These are phyloP conservation scores for Lucilia sericata DNA, from an alignment of 1,140 invertebrate species.

Conservation along the genomic window DNA sequence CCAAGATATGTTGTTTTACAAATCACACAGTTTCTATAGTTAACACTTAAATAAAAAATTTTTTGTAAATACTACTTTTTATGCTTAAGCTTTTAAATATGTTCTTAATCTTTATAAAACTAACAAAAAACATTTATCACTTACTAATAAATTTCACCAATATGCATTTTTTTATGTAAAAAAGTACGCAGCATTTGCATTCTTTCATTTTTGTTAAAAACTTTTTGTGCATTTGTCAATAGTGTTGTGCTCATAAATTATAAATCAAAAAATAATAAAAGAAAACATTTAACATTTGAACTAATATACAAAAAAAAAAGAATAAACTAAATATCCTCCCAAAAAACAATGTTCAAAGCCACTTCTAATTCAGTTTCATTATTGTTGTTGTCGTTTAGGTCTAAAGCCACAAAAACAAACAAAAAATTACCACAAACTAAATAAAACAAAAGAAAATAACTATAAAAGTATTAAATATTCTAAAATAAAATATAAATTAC, in stretches of 20 bases:
- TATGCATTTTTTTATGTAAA: neutral
- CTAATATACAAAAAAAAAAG: slow-evolving; percentile 15
- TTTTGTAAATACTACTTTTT: too few relatives aligned
- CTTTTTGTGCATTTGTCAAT: slow-evolving; percentile 26
- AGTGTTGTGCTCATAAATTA: slow-evolving; percentile 32
- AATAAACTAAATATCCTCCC: neutral
- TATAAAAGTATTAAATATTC: slow-evolving; percentile 28
- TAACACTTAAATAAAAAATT: too few relatives aligned
- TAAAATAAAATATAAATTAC: slow-evolving; percentile 18
- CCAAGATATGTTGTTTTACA: too few relatives aligned
- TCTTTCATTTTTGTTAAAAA: neutral
- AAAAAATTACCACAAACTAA: neutral
- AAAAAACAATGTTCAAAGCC: neutral
- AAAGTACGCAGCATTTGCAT: slow-evolving; percentile 1
- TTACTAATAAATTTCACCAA: slow-evolving; percentile 4
- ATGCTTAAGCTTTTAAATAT: too few relatives aligned
- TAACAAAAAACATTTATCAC: neutral
- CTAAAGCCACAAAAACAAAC: slow-evolving; percentile 43
- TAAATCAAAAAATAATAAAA: neutral
- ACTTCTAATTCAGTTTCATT: slow-evolving; percentile 53
- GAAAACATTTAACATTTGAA: neutral
- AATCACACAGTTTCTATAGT: too few relatives aligned
- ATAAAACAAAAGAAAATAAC: neutral
- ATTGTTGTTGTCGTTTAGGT: slow-evolving; percentile 52
- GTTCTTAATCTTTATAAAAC: too few relatives aligned